Conservation (phyloP, 1,140 invertebrate species). For the Sycophila sp. region DNA sequence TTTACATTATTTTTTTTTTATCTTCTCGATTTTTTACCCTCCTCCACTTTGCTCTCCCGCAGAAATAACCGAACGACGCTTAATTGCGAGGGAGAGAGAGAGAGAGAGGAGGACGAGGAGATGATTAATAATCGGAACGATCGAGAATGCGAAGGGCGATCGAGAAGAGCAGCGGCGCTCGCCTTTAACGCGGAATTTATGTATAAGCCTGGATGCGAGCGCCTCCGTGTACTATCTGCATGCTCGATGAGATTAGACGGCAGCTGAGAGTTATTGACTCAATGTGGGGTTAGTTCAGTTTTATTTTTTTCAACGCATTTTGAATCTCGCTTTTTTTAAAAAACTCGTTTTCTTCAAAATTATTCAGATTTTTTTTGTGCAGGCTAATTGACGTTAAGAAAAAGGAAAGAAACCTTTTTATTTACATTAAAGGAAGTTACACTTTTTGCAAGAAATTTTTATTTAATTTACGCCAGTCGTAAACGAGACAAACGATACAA, state of each 20-base stretch:
- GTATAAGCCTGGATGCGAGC: neutral
- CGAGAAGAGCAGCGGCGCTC: neutral
- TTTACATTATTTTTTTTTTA: neutral
- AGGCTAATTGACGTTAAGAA: too few species aligned
- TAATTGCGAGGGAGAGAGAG: slow-evolving; percentile 11
- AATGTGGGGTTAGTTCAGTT: too few species aligned
- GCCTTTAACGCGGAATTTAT: slow-evolving; percentile 18
- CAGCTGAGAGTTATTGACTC: neutral
- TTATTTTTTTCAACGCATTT: too few species aligned
- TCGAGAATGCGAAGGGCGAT: slow-evolving; percentile 30
- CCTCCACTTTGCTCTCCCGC: neutral
- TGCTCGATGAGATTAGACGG: slow-evolving; percentile 23
- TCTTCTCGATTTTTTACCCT: neutral
- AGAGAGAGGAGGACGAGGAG: neutral
- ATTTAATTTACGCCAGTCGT: too few species aligned
- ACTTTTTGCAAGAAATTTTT: too few species aligned
- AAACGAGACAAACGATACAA: too few species aligned
- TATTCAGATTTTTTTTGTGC: too few species aligned
- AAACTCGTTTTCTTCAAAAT: too few species aligned
- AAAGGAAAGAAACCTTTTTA: too few species aligned
- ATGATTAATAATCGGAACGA: slow-evolving; percentile 34
- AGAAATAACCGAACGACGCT: neutral
- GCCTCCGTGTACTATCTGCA: slow-evolving; percentile 1
- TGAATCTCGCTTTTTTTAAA: too few species aligned
- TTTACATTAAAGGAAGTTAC: too few species aligned